Base-by-base conservation (phyloP, 2,797 vertebrate species). In the Myotis daubentonii region DNA sequence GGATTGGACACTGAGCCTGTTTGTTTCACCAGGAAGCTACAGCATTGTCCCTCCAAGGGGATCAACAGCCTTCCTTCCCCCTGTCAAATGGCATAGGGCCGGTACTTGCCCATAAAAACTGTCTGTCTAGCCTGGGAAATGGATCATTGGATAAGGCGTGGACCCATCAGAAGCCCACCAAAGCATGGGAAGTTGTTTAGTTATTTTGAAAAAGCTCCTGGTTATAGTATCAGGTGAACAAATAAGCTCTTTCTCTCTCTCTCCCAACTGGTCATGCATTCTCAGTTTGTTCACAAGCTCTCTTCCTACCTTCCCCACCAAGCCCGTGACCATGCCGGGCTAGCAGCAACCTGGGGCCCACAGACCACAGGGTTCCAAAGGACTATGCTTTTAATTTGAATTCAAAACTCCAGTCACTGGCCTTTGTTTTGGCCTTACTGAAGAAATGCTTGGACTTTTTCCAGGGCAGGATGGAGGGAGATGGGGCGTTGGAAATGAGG, bases 271-370 rank as follows among this genome's bases (percentile, higher is more conserved):
- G 62, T 16, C 28, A 65, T 16, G 15, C 62, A 65, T n/a, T 16
- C 15, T 8, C 62, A 30, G 62, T 65, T 65, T 17, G 62, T 65
- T 65, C 62, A 65, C 28, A n/a, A n/a, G 30, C 62, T n/a, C 6
- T 66, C 65, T 66, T 19, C n/a, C 65, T 19, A n/a, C 3, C 62
- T 65, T 17, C 30, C 62, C 2, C 62, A 15, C 7, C 30, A 20
- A 33, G 7, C 65, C 9, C 8, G 0, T 4, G n/a, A 33, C 16
- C n/a, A 20, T 33, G 65, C 16, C 6, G 2, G 17, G 3, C 8
- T 19, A 66, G 65, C 7, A 33, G 65, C 65, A 19, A 10, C n/a
- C 62, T 62, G 30, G 7, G n/a, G 16, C 15, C 30, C n/a, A n/a
- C 62, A 33, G 65, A 66, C n/a, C n/a, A 33, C 65, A 66, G n/a